phyloP scores from a whole-genome alignment of 1,140 invertebrate genomes.

The Protaetia brevitarsis region DNA sequence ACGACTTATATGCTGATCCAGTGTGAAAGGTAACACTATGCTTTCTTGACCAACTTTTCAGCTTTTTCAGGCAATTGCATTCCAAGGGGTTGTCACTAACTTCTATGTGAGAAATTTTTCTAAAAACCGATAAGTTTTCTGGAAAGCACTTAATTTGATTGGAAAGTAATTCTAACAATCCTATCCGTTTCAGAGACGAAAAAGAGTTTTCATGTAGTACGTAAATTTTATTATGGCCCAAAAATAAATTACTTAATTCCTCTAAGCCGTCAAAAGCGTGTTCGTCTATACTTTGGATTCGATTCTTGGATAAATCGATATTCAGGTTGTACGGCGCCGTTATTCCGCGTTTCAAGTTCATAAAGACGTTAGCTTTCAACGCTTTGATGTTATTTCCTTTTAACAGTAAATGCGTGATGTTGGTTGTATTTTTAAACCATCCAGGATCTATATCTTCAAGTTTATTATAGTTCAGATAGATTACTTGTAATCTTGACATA shows the following conservation, averaged over 20 bases:
- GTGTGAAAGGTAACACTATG: no score
- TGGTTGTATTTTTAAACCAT: constrained; percentile 42
- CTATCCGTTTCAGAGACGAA: neutral
- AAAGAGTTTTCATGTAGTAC: neutral
- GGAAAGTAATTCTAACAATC: neutral
- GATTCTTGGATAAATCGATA: constrained; percentile 36
- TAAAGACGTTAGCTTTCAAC: constrained; percentile 35
- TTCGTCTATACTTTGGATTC: constrained; percentile 36
- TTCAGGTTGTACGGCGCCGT: constrained; percentile 31
- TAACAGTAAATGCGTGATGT: constrained; percentile 38
- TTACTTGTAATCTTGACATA: constrained; percentile 38
- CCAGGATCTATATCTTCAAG: constrained; percentile 34
- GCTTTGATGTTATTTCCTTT: constrained; percentile 37
- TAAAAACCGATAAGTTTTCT: neutral
- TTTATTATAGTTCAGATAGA: constrained; percentile 41
- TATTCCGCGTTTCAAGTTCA: constrained; percentile 36
- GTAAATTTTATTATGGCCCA: constrained; percentile 34
- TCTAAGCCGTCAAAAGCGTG: constrained; percentile 40
- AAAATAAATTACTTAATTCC: constrained; percentile 39
- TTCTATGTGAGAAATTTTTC: neutral
- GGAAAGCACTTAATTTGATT: neutral
- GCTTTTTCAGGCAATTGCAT: constrained; percentile 8
- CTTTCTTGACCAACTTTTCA: no score
- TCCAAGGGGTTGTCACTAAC: neutral
- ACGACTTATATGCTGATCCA: no score